Evolutionary conservation across 1,140 invertebrate genomes (phyloP).

Genomic region (Drosophila pachea): DNA sequence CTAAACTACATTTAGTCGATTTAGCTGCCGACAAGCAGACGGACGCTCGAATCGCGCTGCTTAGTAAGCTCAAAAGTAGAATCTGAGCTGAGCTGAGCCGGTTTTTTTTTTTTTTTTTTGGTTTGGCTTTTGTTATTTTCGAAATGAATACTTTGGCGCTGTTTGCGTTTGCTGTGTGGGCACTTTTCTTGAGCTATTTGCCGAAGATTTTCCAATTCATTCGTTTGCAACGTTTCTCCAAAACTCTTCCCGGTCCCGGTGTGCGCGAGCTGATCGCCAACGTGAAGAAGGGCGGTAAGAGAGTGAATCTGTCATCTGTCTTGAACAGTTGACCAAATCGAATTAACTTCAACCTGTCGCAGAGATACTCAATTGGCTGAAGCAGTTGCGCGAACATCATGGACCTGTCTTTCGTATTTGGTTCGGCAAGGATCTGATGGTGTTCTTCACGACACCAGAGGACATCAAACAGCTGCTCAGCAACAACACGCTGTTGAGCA

Average conservation of each 20-base stretch:
- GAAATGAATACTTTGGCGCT: constrained; percentile 60
- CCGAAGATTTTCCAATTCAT: constrained; percentile 24
- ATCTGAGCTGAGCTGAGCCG: background rate
- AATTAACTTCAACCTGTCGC: background rate
- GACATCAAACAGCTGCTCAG: constrained; percentile 80
- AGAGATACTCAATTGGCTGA: constrained; percentile 58
- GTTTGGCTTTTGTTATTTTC: background rate
- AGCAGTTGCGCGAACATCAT: constrained; percentile 54
- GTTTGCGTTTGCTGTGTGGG: constrained; percentile 68
- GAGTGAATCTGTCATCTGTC: background rate
- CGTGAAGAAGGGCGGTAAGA: constrained; percentile 70
- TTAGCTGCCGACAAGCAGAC: constrained; percentile 31
- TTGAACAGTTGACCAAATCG: background rate
- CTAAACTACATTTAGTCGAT: constrained; percentile 17
- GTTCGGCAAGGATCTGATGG: constrained; percentile 73
- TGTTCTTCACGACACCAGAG: constrained; percentile 70
- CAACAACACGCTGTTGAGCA: constrained; percentile 82
- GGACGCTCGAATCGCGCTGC: constrained; percentile 22
- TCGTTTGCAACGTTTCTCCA: constrained; percentile 53
- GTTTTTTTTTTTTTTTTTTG: background rate
- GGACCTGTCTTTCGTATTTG: constrained; percentile 72
- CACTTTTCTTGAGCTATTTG: constrained; percentile 63
- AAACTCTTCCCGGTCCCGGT: constrained; percentile 61
- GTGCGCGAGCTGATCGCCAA: constrained; percentile 64
- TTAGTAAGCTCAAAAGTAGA: background rate